Evolutionary conservation across 1,140 invertebrate species (phyloP), one percentile per base, ranked within the genome.

Genomic region (Pseudomyrmex cubaensis): DNA sequence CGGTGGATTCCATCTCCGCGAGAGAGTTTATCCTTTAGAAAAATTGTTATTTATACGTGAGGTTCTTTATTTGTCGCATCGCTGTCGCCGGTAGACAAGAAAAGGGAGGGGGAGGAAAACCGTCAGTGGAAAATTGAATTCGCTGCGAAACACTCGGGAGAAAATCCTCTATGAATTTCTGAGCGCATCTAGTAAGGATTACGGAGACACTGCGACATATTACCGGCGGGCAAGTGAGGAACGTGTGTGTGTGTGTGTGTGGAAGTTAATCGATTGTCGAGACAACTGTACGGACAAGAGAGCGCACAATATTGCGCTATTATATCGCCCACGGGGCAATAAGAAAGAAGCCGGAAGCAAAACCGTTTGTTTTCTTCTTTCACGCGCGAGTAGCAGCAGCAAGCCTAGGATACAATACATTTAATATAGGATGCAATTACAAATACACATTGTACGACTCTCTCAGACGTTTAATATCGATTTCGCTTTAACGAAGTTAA

Each of bases 81-180:
- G 57, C 63, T 72, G 59, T 74, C 72, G 17, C 64, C n/a, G n/a
- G n/a, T 12, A 46, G 56, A 35, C 35, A 7, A 35, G 5, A 7
- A 35, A 35, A 35, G 0, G 35, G 5, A 7, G 35, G 5, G 0
- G 35, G 35, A 35, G 22, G 46, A 56, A 8, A 44, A 57, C 20
- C 13, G 22, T 57, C 9, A 82, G 64, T 20, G 5, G 64, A 50
- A 74, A 86, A 86, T 87, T 87, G 85, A 77, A 86, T 86, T 83
- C 54, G 35, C 66, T 54, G 15, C 15, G 75, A 77, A 78, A 83
- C 13, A 67, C 46, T 66, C 22, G 13, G 35, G 5, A 50, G 82
- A 70, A 52, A 59, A 62, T 48, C 57, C 59, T 86, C 70, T 78
- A 87, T 87, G 70, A 85, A 83, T 83, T 83, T 76, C 64, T 70